A percentile compares a stretch with the other conserved stretches of the same genome.
These are phyloP conservation scores for Oikopleura albicans DNA, from an alignment of 23 tunicate species.

Conservation along the genomic window DNA sequence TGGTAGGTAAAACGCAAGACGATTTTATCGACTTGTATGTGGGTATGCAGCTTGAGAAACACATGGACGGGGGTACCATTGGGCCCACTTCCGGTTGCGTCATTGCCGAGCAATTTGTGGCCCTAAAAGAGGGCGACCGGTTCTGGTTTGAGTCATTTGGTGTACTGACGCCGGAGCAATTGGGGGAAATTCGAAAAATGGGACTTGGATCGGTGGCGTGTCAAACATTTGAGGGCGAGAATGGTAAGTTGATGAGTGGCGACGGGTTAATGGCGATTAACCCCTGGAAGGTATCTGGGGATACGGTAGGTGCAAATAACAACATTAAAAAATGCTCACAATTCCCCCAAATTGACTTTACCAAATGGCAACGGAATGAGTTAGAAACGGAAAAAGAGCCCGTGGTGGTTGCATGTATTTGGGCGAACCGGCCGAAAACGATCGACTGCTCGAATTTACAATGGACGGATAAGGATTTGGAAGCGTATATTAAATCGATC, in stretches of 20 bases:
- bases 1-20: conserved; percentile 10
- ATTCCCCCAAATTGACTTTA: not conserved
- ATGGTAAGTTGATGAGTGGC: not conserved
- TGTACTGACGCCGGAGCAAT: not conserved
- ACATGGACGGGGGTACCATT: not conserved
- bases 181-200: not conserved
- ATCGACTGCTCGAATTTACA: not conserved
- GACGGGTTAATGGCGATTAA: not conserved
- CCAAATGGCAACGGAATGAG: not conserved
- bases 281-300: not conserved
- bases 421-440: not conserved
- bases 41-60: conserved; percentile 11
- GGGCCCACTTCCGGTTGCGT: conserved; percentile 4
- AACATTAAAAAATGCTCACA: not conserved
- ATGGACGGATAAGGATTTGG: not conserved
- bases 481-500: not conserved
- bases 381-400: not conserved
- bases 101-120: conserved; percentile 14
- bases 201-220: not conserved
- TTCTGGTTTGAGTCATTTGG: conserved; percentile 9
- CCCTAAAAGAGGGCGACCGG: conserved; percentile 2
- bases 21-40: conserved; percentile 6
- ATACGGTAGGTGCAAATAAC: not conserved
- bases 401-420: not conserved
- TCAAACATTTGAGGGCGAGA: not conserved